Base-by-base conservation (phyloP, 2,888 invertebrate species). In the Odontomyia ornata region DNA sequence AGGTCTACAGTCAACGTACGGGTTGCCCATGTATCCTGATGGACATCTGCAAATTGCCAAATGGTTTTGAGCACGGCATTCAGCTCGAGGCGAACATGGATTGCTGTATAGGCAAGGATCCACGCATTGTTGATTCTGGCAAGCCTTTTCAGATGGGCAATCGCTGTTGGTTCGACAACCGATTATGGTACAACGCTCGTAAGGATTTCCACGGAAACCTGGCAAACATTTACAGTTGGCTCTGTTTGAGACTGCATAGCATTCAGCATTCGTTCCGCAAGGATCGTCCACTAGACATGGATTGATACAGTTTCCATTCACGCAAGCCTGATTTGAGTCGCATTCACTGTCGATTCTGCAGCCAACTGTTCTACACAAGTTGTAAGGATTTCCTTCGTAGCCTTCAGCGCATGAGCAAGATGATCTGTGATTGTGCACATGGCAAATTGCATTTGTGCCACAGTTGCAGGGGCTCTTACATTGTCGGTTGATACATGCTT, bases 381-480 rank as follows among this genome's bases (percentile, higher is more conserved):
- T 90, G 83, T 95, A 93, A 1, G 97, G 95, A 87, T 96, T 93
- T 64, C 97, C 97, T 83, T 95, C 94, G 83, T 89, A 95, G 43
- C 95, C 95, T 82, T 93, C 90, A 81, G 91, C 89, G 84, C 97
- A 97, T 1, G 94, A 93, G 85, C 97, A 97, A 47, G 94, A 91
- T 1, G 96, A 95, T 79, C 95, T 91, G 84, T 96, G 96, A 82
- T 95, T 92, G 79, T 91, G 91, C 5, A 96, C 91, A 80, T 91
- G 90, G 83, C 97, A 97, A 81, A 93, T 91, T 52, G 95, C 93
- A 82, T 96, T 93, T 52, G 90, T 90, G 73, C 96, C 96, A 84
- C 96, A 97, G 83, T 93, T 93, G 85, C 96, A 96, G 15, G 96
- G 95, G 82, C 94, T 93, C 81, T 94, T 90, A 83, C 97, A 97